Percentiles rank a stretch among this genome's conserved stretches.
phyloP scores from a whole-genome alignment of 1,140 invertebrate genomes.

The Drosophila carrolli region DNA sequence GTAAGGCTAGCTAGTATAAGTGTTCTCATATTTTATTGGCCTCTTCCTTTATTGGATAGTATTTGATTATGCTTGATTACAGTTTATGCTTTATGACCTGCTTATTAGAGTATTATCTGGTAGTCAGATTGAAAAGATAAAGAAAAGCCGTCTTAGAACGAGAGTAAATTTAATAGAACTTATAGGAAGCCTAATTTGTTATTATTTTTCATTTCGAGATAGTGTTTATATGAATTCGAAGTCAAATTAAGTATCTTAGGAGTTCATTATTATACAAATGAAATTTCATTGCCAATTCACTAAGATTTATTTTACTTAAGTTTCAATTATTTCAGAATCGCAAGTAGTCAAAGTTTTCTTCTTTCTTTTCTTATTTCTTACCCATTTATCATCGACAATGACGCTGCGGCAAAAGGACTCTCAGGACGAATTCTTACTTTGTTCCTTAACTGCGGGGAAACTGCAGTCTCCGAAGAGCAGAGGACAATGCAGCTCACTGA shows the following conservation, averaged over 20 bases:
- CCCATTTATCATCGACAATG: slow-evolving; percentile 46
- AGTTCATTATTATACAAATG: background rate
- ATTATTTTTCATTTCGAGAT: no score
- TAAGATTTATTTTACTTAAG: background rate
- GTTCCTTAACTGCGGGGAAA: slow-evolving; percentile 9
- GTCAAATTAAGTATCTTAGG: no score
- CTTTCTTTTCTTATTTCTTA: background rate
- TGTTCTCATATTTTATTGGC: slow-evolving; percentile 46
- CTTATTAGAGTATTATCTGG: slow-evolving; percentile 19
- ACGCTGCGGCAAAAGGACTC: slow-evolving; percentile 29
- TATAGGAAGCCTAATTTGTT: background rate
- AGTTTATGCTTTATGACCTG: slow-evolving; percentile 29
- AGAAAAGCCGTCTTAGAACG: background rate
- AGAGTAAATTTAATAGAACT: no score
- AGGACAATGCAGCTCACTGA: slow-evolving; percentile 5
- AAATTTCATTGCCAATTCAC: background rate
- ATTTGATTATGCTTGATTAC: slow-evolving; percentile 12
- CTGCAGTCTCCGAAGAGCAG: slow-evolving; percentile 28
- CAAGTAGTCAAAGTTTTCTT: background rate
- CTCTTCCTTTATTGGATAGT: slow-evolving; percentile 19
- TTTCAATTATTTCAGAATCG: slow-evolving; percentile 15
- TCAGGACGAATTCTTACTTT: slow-evolving; percentile 27
- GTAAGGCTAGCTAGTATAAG: slow-evolving; percentile 5
- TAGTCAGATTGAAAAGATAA: background rate
- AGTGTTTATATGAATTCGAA: no score